A percentile compares a stretch with the other conserved stretches of the same genome.
phyloP scores from a whole-genome alignment of 2,797 vertebrate genomes.

The Sebastes itinus region DNA sequence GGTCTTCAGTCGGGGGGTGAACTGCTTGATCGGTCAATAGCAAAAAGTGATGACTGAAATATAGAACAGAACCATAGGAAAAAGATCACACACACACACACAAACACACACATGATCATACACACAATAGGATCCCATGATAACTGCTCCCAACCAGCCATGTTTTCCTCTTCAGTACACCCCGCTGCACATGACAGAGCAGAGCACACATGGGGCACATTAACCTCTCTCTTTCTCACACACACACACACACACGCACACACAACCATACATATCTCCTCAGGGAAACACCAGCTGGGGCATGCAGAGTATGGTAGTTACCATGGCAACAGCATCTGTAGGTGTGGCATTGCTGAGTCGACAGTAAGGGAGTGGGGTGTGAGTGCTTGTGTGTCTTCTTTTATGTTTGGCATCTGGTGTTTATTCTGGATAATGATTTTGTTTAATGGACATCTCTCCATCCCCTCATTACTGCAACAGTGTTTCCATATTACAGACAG shows the following conservation, averaged over 20 bases:
- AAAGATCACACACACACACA: slow-evolving; percentile 5
- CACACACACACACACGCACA: slow-evolving; percentile 31
- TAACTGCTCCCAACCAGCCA: slow-evolving; percentile 64
- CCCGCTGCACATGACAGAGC: slow-evolving; percentile 71
- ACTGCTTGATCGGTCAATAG: background rate
- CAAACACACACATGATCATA: background rate
- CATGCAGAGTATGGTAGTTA: slow-evolving; percentile 63
- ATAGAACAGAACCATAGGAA: slow-evolving; percentile 10
- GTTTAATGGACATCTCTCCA: background rate
- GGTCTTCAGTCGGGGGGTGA: background rate
- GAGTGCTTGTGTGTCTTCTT: background rate
- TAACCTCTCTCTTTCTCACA: slow-evolving; percentile 62
- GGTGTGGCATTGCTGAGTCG: slow-evolving; percentile 70
- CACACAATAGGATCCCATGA: slow-evolving; percentile 45
- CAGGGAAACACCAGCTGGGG: slow-evolving; percentile 71
- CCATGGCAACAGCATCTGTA: slow-evolving; percentile 83
- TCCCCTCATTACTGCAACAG: background rate
- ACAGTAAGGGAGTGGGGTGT: slow-evolving; percentile 32
- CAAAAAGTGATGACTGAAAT: slow-evolving; percentile 21
- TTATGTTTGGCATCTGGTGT: background rate
- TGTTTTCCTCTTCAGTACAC: slow-evolving; percentile 75
- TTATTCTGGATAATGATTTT: background rate
- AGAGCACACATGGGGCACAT: slow-evolving; percentile 66
- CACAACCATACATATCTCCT: slow-evolving; percentile 23
- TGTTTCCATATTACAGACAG: background rate